Percentiles rank a stretch among this genome's conserved stretches.
Conservation (phyloP, 2,113 vertebrate genomes). For the Coturnix japonica region DNA sequence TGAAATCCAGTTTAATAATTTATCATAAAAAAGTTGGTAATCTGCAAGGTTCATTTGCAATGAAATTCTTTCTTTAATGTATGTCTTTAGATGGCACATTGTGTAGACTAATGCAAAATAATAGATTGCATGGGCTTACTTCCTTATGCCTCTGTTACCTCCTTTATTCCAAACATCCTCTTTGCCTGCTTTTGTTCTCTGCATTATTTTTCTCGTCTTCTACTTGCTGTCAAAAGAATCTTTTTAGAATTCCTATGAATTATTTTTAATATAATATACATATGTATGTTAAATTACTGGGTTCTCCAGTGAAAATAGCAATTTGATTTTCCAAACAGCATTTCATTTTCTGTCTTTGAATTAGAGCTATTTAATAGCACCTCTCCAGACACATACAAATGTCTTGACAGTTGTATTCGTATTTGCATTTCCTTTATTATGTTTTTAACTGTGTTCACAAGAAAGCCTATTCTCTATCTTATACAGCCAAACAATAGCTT, state of each 20-base stretch:
- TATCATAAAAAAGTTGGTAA: neutral
- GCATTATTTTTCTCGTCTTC: neutral
- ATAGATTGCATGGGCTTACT: neutral
- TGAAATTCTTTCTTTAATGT: neutral
- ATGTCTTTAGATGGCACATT: neutral
- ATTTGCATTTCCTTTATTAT: neutral
- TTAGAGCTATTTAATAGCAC: neutral
- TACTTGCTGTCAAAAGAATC: neutral
- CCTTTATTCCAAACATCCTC: fast-evolving
- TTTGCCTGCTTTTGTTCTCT: neutral
- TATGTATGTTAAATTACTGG: neutral
- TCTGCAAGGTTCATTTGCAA: neutral
- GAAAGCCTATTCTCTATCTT: neutral
- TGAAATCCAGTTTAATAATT: neutral
- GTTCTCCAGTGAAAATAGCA: neutral
- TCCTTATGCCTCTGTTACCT: neutral
- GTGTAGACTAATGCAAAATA: neutral
- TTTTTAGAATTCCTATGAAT: neutral
- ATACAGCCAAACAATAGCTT: neutral
- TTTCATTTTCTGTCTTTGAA: neutral
- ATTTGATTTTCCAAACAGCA: neutral
- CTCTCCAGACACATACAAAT: neutral
- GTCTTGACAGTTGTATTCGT: neutral
- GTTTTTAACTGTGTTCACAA: neutral
- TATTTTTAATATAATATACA: neutral